Evolutionary conservation across 2,797 vertebrate species (phyloP).

Genomic region (Danio jaintianensis): DNA sequence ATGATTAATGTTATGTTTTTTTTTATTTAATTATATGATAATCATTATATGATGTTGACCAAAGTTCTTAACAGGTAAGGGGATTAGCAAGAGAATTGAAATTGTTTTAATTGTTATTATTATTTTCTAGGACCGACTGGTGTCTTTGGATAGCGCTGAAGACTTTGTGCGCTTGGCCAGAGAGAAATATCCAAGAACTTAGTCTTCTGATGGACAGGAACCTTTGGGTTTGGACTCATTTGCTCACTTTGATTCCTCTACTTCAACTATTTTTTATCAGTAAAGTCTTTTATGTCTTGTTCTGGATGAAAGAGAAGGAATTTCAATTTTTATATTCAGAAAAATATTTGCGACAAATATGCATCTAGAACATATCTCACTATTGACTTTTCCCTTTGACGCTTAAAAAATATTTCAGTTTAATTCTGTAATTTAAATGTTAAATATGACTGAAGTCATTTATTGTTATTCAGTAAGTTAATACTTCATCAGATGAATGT

Average conservation of each 20-base stretch:
- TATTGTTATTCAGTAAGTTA: no score
- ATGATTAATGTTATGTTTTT: no score
- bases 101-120: neutral
- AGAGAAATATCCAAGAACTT: slow-evolving; percentile 52
- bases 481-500: no score
- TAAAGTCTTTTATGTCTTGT: neutral
- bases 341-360: neutral
- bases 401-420: neutral
- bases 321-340: neutral
- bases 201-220: slow-evolving; percentile 1
- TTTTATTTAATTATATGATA: neutral
- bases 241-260: neutral
- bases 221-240: neutral
- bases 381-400: neutral
- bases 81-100: neutral
- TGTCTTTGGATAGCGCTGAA: slow-evolving; percentile 55
- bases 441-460: no score
- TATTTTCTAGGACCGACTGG: slow-evolving; percentile 47
- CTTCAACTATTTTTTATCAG: neutral
- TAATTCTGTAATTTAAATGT: neutral
- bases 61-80: neutral
- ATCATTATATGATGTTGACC: no score
- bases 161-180: slow-evolving; percentile 52
- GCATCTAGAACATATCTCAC: neutral
- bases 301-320: neutral